Conservation (phyloP, 2,113 vertebrate genomes). For the Euleptes europaea region DNA sequence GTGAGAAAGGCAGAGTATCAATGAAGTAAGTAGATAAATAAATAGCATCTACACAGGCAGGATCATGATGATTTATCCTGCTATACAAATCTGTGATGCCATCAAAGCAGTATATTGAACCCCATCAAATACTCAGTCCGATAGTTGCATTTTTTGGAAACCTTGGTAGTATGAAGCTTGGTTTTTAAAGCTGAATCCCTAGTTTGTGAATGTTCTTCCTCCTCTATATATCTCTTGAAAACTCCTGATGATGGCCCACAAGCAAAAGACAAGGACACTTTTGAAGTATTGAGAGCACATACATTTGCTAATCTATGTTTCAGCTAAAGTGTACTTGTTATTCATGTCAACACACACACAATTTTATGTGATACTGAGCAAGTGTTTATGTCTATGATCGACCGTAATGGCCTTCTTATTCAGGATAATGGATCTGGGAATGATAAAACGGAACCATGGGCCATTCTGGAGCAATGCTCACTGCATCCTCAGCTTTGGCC, state of each 20-base stretch:
- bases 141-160: background rate
- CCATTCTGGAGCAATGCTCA: background rate
- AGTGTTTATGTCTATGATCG: background rate
- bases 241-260: conserved; percentile 46
- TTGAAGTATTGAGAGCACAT: background rate
- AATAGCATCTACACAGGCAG: too few relatives aligned
- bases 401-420: conserved; percentile 2
- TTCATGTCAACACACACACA: background rate
- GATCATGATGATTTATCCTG: background rate
- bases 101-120: background rate
- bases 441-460: background rate
- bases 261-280: background rate
- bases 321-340: background rate
- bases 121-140: background rate
- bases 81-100: background rate
- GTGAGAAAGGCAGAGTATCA: too few relatives aligned
- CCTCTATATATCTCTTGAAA: conserved; percentile 49
- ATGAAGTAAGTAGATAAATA: too few relatives aligned
- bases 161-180: background rate
- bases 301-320: background rate
- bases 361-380: background rate
- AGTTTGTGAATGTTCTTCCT: conserved; percentile 35
- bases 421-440: background rate
- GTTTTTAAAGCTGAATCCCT: conserved; percentile 20
- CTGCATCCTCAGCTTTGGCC: background rate